Percentiles rank a stretch among this genome's conserved stretches.
Conservation (phyloP, 2,797 vertebrate genomes). For the Telmatherina bonti region DNA sequence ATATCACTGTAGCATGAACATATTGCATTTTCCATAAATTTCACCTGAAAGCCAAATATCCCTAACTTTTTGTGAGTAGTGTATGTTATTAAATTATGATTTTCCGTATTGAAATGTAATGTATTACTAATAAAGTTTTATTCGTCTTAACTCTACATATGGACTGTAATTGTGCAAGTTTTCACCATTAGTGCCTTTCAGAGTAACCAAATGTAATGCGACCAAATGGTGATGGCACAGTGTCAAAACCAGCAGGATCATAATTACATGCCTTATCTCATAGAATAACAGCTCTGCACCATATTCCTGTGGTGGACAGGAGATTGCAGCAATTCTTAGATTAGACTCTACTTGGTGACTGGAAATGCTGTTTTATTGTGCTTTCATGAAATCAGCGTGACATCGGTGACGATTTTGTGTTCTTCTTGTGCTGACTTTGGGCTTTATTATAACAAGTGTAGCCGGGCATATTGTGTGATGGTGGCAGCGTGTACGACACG, state of each 20-base stretch:
- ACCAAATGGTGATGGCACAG: not conserved
- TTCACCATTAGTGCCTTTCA: not conserved
- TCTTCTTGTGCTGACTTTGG: not conserved
- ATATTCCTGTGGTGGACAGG: not conserved
- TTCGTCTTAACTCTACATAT: no score
- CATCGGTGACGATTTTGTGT: not conserved
- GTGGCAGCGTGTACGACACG: conserved; percentile 8
- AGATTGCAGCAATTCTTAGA: not conserved
- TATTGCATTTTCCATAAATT: no score
- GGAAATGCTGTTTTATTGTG: not conserved
- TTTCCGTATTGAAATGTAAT: no score
- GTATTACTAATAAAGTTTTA: no score
- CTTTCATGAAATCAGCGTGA: not conserved
- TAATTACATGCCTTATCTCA: not conserved
- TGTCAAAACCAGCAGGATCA: not conserved
- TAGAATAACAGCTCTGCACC: not conserved
- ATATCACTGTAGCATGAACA: no score
- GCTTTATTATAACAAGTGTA: not conserved
- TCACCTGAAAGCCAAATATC: no score
- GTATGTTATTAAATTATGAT: no score
- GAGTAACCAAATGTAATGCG: not conserved
- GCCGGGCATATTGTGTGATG: conserved; percentile 7
- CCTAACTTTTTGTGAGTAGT: no score
- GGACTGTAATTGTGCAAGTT: not conserved
- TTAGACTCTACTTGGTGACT: not conserved